These are phyloP conservation scores for Hyles lineata DNA, from an alignment of 2,888 invertebrate genomes.

Conservation along the genomic window DNA sequence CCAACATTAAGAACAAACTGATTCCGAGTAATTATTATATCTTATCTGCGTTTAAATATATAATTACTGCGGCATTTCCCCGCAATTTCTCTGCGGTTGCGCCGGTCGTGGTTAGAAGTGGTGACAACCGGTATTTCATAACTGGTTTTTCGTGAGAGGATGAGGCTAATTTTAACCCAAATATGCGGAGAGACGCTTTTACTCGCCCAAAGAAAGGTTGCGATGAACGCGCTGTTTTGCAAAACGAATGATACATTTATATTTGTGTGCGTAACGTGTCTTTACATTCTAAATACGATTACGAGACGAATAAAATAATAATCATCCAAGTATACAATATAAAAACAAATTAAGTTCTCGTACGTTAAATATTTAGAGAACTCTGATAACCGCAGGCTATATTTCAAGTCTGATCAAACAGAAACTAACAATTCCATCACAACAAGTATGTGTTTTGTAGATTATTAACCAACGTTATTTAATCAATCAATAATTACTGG, in stretches of 20 bases:
- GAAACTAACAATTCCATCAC: too few species aligned
- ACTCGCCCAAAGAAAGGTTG: conserved; percentile 4
- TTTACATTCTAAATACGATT: too few species aligned
- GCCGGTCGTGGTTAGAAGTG: conserved; percentile 7
- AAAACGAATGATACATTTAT: neutral
- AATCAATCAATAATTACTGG: too few species aligned
- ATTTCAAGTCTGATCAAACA: too few species aligned
- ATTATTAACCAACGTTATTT: too few species aligned
- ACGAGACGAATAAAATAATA: too few species aligned
- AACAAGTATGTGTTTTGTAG: too few species aligned
- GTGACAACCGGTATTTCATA: conserved; percentile 20
- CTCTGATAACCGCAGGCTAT: too few species aligned
- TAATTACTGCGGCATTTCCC: conserved; percentile 14
- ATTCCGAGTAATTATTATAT: neutral
- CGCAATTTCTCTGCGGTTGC: conserved; percentile 13
- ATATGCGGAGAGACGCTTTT: conserved; percentile 2
- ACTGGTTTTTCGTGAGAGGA: conserved; percentile 22
- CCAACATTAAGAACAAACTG: neutral
- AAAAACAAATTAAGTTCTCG: too few species aligned
- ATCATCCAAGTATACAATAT: too few species aligned
- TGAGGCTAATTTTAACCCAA: conserved; percentile 21
- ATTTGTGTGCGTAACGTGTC: neutral
- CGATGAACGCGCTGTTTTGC: conserved; percentile 1
- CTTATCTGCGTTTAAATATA: neutral
- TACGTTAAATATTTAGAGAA: too few species aligned